These are phyloP conservation scores for Pristionchus entomophagus DNA, from an alignment of 2,888 invertebrate species.

Conservation along the genomic window DNA sequence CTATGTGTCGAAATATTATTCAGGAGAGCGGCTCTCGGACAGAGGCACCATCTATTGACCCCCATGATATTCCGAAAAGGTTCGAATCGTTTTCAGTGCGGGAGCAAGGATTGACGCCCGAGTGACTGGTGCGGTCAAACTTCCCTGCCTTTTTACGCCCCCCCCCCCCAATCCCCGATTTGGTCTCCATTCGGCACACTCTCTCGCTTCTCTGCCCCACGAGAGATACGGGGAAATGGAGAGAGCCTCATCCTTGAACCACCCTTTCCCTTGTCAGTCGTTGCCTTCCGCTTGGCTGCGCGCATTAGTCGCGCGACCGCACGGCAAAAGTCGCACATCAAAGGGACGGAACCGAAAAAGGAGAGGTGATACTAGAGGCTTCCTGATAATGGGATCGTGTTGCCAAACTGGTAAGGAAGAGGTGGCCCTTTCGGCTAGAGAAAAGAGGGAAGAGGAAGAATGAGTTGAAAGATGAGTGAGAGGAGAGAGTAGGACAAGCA, in stretches of 20 bases:
- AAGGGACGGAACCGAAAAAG: not conserved
- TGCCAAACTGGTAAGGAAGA: conserved; percentile 24
- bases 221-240: not conserved
- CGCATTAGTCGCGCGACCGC: conserved; percentile 19
- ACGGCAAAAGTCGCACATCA: not conserved
- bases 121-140: conserved; percentile 13
- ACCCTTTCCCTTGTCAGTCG: not conserved
- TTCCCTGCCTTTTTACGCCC: not conserved
- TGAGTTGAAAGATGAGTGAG: too few relatives aligned
- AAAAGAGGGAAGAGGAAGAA: not conserved
- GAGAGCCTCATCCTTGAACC: conserved; percentile 37
- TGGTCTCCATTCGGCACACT: not conserved
- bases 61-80: too few relatives aligned
- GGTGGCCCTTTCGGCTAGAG: not conserved
- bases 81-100: too few relatives aligned
- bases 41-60: too few relatives aligned
- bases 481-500: not conserved
- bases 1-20: too few relatives aligned
- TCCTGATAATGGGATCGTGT: conserved; percentile 39
- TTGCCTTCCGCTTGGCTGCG: not conserved
- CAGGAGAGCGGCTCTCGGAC: too few relatives aligned
- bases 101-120: not conserved
- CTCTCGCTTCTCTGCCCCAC: not conserved
- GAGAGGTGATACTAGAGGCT: not conserved
- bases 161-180: not conserved